A percentile compares a stretch with the other conserved stretches of the same genome.
Evolutionary conservation across 2,113 vertebrate genomes (phyloP).

Genomic region (Dromas ardeola): DNA sequence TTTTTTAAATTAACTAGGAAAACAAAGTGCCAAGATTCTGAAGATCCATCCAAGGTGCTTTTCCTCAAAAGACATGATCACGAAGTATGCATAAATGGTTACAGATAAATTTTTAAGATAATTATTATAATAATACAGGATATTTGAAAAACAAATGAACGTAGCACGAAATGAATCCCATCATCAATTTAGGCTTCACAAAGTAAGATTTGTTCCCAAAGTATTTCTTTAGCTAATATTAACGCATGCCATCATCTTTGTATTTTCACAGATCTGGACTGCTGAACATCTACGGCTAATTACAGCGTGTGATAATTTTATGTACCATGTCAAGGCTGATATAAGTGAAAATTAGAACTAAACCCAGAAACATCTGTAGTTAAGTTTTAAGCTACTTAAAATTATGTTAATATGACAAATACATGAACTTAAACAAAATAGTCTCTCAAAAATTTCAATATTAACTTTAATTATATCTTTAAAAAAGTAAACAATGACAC

Average conservation of each 20-base stretch:
- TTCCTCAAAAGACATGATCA: neutral
- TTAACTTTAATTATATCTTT: neutral
- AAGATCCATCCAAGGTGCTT: neutral
- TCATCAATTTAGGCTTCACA: neutral
- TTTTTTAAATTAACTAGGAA: neutral
- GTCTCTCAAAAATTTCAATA: neutral
- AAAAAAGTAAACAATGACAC: neutral
- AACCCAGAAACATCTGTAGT: neutral
- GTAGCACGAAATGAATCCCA: neutral
- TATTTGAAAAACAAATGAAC: neutral
- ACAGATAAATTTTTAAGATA: neutral
- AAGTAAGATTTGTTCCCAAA: neutral
- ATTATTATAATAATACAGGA: neutral
- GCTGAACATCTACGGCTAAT: neutral
- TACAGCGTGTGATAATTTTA: neutral
- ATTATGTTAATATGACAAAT: neutral
- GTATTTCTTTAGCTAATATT: neutral
- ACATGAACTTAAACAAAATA: neutral
- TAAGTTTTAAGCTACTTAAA: neutral
- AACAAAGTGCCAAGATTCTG: neutral
- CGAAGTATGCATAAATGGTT: neutral
- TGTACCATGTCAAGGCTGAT: neutral
- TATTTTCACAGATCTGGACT: neutral
- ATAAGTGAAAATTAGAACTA: neutral
- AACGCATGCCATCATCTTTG: neutral